phyloP scores from a whole-genome alignment of 2,888 invertebrate genomes.

The Euclidia mi region DNA sequence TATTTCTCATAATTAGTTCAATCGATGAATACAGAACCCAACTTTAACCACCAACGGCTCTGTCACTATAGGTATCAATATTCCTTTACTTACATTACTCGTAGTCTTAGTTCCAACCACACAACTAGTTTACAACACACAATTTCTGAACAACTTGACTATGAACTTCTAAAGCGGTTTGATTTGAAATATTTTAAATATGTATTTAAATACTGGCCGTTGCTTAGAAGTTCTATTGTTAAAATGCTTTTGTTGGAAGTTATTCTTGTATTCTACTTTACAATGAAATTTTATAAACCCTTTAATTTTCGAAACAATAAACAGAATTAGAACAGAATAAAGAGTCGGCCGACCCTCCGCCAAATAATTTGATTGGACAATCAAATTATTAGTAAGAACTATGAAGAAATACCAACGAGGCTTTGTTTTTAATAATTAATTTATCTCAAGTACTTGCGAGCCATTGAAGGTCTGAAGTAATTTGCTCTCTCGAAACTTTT shows the following conservation, averaged over 20 bases:
- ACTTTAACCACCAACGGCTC: slow-evolving; percentile 4
- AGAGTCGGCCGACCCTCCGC: slow-evolving; percentile 39
- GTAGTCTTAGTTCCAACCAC: slow-evolving; percentile 19
- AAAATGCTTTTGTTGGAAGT: slow-evolving; percentile 36
- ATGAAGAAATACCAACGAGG: slow-evolving; percentile 57
- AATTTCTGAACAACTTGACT: slow-evolving; percentile 28
- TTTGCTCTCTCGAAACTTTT: slow-evolving; percentile 97
- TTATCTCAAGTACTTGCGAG: slow-evolving; percentile 93
- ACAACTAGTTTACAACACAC: slow-evolving; percentile 26
- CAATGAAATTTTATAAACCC: slow-evolving; percentile 44
- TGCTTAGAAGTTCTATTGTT: slow-evolving; percentile 22
- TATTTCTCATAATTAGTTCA: not conserved
- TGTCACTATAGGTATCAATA: slow-evolving; percentile 7
- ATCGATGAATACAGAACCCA: slow-evolving; percentile 1
- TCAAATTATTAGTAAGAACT: slow-evolving; percentile 59
- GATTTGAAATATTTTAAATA: slow-evolving; percentile 32
- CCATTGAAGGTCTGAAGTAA: slow-evolving; percentile 97
- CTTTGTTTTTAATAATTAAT: slow-evolving; percentile 62
- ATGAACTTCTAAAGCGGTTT: slow-evolving; percentile 19
- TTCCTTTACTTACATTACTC: slow-evolving; percentile 18
- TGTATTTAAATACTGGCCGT: slow-evolving; percentile 26
- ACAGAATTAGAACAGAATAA: slow-evolving; percentile 50
- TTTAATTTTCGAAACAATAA: slow-evolving; percentile 46
- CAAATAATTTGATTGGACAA: slow-evolving; percentile 56
- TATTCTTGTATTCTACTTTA: slow-evolving; percentile 36